Conservation (phyloP, 2,888 invertebrate genomes). For the Protophormia terraenovae region DNA sequence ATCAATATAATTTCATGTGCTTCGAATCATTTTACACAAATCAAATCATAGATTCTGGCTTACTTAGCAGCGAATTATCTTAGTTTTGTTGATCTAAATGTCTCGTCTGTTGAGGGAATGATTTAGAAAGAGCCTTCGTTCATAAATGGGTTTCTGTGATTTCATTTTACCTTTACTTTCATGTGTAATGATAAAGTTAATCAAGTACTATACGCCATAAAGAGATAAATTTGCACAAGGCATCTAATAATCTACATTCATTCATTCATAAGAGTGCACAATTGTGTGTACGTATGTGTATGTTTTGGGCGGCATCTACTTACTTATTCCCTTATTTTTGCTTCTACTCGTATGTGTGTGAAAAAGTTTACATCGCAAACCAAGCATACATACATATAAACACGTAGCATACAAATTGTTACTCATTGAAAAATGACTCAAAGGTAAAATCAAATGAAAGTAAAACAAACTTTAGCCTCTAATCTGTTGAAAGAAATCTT, state of each 20-base stretch:
- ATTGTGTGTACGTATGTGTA: neutral
- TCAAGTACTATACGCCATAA: slow-evolving; percentile 27
- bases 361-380: neutral
- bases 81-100: neutral
- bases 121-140: neutral
- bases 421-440: slow-evolving; percentile 39
- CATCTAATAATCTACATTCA: slow-evolving; percentile 56
- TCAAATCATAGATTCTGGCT: neutral
- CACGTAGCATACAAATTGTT: neutral
- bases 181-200: slow-evolving; percentile 46
- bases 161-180: neutral
- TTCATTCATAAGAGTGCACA: too few species aligned
- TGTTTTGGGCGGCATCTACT: neutral
- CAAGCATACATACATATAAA: neutral
- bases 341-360: slow-evolving; percentile 6
- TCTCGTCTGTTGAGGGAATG: neutral
- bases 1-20: neutral
- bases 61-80: neutral
- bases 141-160: neutral
- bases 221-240: slow-evolving; percentile 20
- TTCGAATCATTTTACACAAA: neutral
- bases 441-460: slow-evolving; percentile 30
- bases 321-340: slow-evolving; percentile 39
- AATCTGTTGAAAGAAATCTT: slow-evolving; percentile 54
- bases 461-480: slow-evolving; percentile 41